Evolutionary conservation across 2,113 vertebrate genomes (phyloP), one percentile per base, ranked within the genome.

Genomic region (Equus przewalskii): DNA sequence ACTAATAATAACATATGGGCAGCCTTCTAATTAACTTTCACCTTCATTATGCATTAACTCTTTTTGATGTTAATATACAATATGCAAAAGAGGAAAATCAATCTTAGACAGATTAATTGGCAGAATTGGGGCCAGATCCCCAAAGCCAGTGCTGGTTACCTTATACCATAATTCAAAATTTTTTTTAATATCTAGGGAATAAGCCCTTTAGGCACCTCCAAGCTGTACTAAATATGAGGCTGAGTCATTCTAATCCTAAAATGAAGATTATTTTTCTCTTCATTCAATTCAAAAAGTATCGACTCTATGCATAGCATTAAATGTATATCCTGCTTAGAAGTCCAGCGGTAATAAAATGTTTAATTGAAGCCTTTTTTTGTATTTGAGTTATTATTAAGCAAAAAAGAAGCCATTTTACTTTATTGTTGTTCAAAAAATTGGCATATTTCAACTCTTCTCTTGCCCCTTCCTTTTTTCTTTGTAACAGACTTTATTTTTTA

Each of bases 1-100:
- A 79, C 21, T 56, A 82, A 64, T 85, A 82, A 69, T 81, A 90
- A 46, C 62, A 70, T 82, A 76, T 73, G 28, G 64, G 15, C 44
- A 84, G 41, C 30, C 22, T 90, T 89, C 94, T 78, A 95, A 97
- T 91, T 80, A 89, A 93, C 33, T 87, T 95, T 86, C 24, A 86
- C 33, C 67, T 6, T 92, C 65, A 41, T 65, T 85, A 82, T 73
- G 41, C 36, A 54, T 76, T 51, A 62, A 76, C 24, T 94, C 6
- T 87, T 81, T 72, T 75, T 75, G 88, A 85, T 91, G 60, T 79
- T 86, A 81, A 76, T 62, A 4, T 92, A 69, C 16, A 69, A 73
- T 64, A 79, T 80, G 13, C 6, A 87, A 94, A 93, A 44, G 41
- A 84, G 58, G 49, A 87, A 86, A 93, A 51, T 84, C 19, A 84